Conservation (phyloP, 2,888 invertebrate genomes). For the Limnephilus rhombicus region DNA sequence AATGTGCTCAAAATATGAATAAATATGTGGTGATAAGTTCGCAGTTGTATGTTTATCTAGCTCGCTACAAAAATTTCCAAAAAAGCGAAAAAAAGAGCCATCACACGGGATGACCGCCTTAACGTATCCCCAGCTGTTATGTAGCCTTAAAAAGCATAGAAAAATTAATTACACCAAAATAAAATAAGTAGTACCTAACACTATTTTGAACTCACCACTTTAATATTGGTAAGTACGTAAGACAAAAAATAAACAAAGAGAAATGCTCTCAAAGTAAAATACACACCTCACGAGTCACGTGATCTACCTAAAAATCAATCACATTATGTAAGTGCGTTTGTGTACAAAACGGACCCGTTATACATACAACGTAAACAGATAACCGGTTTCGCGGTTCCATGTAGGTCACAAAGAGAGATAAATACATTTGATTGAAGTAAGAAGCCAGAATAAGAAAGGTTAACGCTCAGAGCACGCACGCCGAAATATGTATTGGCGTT, state of each 20-base stretch:
- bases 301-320: background rate
- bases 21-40: too few relatives aligned
- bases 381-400: slow-evolving; percentile 19
- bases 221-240: background rate
- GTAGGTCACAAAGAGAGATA: slow-evolving; percentile 12
- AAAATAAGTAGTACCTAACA: background rate
- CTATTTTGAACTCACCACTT: background rate
- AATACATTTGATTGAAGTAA: slow-evolving; percentile 16
- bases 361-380: slow-evolving; percentile 4
- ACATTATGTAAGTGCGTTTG: background rate
- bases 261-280: background rate
- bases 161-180: background rate
- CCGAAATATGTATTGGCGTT: background rate
- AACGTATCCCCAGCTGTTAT: too few relatives aligned
- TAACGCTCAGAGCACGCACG: background rate
- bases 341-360: slow-evolving; percentile 26
- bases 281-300: background rate
- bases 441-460: background rate
- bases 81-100: too few relatives aligned
- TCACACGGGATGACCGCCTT: too few relatives aligned
- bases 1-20: too few relatives aligned
- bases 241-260: background rate
- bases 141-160: background rate
- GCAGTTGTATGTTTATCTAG: too few relatives aligned
- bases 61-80: too few relatives aligned